Base-by-base conservation (phyloP, 2,797 vertebrate species). In the Sebastes umbrosus region DNA sequence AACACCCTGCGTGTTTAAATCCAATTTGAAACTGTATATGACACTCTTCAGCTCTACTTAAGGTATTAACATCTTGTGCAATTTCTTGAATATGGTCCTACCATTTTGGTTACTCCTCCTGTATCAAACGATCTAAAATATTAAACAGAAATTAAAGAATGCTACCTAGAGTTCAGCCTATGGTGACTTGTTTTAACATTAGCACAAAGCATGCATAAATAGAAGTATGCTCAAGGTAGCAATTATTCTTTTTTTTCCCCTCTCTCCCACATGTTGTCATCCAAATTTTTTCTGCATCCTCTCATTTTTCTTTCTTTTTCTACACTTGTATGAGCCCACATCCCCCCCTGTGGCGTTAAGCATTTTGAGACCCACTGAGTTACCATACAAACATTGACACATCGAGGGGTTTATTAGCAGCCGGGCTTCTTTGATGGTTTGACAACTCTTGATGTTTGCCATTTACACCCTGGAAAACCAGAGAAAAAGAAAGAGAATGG, bases 381-480 rank as follows among this genome's bases (percentile, higher is more conserved):
- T 84, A 39, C 80, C 72, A 84, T 80, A 34, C 83, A 92, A 90
- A 91, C 84, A 89, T 68, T 84, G 87, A 83, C 88, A 86, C 75
- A 54, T 81, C 70, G 77, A 83, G 69, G 36, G 76, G 77, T 88
- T 90, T 85, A 85, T 89, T 88, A 90, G 85, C 78, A 25, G 16
- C 24, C 39, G 78, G 90, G 29, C 72, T 82, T 84, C 84, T 92
- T 90, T 91, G 79, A 92, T 88, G 78, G 73, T 79, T 62, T 54
- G 86, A 85, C 80, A 83, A 78, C 66, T 82, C 84, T 86, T 69
- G 77, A 88, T 89, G 86, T 87, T 84, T 81, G 87, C 80, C 82
- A 84, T 91, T 93, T 86, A 91, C 83, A 92, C 77, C 57, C 66
- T 39, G 34, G 36, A 86, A 90, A 88, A 80, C 80, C 80, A 78